Evolutionary conservation across 2,113 vertebrate species (phyloP).

Genomic region (Myocastor coypus): DNA sequence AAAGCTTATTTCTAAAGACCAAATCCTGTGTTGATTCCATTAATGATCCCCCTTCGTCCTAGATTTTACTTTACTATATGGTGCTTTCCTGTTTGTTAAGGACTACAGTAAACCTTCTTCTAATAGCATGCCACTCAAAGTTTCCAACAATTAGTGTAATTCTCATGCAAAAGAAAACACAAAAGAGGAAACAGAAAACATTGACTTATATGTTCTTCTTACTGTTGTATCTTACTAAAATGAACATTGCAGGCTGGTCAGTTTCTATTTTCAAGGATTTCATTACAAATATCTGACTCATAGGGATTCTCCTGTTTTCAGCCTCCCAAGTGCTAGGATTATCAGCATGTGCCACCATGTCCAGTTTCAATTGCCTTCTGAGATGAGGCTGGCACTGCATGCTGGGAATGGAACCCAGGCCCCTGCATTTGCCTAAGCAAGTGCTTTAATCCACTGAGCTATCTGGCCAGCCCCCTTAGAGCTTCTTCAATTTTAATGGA

Average conservation of each 20-base stretch:
- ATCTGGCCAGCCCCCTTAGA: neutral
- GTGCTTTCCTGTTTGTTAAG: slow-evolving; percentile 36
- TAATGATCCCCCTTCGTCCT: neutral
- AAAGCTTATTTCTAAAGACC: slow-evolving; percentile 57
- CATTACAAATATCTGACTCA: too few species aligned
- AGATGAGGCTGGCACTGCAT: too few species aligned
- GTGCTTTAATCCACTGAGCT: too few species aligned
- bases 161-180: slow-evolving; percentile 31
- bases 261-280: slow-evolving; percentile 15
- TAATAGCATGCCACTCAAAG: slow-evolving; percentile 8
- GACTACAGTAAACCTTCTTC: neutral
- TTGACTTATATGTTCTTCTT: neutral
- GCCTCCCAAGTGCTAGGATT: too few species aligned
- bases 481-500: slow-evolving; percentile 67
- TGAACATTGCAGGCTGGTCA: neutral
- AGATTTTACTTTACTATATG: neutral
- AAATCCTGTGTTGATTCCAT: neutral
- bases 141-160: slow-evolving; percentile 28
- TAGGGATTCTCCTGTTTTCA: too few species aligned
- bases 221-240: neutral
- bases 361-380: too few species aligned
- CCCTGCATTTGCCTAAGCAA: too few species aligned
- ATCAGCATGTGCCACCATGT: too few species aligned
- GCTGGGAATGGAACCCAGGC: too few species aligned
- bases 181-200: neutral